Percentiles rank a stretch among this genome's conserved stretches.
Conservation (phyloP, 2,113 vertebrate genomes). For the Galeopterus variegatus region DNA sequence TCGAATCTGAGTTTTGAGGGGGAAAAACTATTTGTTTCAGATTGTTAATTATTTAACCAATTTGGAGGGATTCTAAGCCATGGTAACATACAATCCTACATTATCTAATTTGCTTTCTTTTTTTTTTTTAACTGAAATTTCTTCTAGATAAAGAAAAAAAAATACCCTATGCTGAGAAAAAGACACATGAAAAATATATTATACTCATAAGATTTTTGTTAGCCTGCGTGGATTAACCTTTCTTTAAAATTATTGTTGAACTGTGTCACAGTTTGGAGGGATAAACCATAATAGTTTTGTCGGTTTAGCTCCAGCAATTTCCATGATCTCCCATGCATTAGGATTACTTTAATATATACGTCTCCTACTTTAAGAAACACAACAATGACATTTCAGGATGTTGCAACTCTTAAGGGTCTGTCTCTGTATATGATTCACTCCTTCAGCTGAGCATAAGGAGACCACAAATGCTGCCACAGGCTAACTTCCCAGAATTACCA, state of each 20-base stretch:
- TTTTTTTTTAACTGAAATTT: constrained; percentile 40
- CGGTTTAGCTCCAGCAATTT: not conserved
- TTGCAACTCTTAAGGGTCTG: not conserved
- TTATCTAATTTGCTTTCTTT: constrained; percentile 39
- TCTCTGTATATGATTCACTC: constrained; percentile 64
- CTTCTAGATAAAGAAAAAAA: not conserved
- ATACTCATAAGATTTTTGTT: not conserved
- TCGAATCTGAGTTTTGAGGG: not conserved
- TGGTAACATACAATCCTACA: not conserved
- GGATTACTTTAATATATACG: constrained; percentile 31
- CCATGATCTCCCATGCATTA: not conserved
- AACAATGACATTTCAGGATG: constrained; percentile 8
- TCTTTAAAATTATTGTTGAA: constrained; percentile 69
- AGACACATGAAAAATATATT: not conserved
- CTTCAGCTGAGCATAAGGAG: constrained; percentile 46
- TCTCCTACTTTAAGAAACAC: constrained; percentile 55
- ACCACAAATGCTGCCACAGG: not conserved
- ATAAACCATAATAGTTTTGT: not conserved
- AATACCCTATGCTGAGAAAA: not conserved
- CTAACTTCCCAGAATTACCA: constrained; percentile 6
- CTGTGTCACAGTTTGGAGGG: not conserved
- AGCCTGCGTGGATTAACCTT: constrained; percentile 40
- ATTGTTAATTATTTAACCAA: not conserved
- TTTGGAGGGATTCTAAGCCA: not conserved
- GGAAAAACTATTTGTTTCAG: not conserved